Percentiles rank a stretch among this genome's conserved stretches.
phyloP scores from a whole-genome alignment of 1,140 invertebrate genomes.

The Gyrodactylus salaris region DNA sequence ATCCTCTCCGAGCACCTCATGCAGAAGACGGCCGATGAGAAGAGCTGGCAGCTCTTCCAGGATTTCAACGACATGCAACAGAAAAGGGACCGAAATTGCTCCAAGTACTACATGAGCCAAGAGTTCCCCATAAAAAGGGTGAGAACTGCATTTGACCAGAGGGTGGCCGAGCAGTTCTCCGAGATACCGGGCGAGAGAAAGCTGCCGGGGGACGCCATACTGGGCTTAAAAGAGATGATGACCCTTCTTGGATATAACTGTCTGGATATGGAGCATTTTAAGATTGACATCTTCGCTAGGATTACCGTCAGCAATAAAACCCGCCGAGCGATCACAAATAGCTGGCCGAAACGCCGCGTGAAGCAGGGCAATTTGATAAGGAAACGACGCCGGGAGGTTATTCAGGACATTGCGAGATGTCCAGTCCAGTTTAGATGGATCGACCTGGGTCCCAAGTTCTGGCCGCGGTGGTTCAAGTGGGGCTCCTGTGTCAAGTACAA shows the following conservation, averaged over 20 bases:
- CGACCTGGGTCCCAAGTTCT: slow-evolving; percentile 2
- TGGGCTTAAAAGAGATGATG: neutral
- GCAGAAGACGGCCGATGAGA: too few relatives aligned
- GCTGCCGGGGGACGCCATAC: neutral
- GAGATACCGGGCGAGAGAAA: neutral
- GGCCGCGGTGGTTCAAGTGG: neutral
- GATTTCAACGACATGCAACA: too few relatives aligned
- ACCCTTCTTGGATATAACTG: neutral
- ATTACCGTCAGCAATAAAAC: too few relatives aligned
- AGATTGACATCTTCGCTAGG: neutral
- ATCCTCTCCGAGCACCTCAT: too few relatives aligned
- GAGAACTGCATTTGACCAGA: too few relatives aligned
- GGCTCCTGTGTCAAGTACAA: neutral
- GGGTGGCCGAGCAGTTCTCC: neutral
- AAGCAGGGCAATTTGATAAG: neutral
- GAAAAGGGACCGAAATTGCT: too few relatives aligned
- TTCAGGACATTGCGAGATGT: neutral
- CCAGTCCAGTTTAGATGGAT: neutral
- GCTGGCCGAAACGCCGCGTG: too few relatives aligned
- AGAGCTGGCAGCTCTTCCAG: too few relatives aligned
- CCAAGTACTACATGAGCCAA: too few relatives aligned
- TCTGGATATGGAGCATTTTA: neutral
- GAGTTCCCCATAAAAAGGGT: too few relatives aligned
- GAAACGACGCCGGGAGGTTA: too few relatives aligned
- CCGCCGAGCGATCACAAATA: too few relatives aligned